Base-by-base conservation (phyloP, 2,888 invertebrate genomes). In the Steromphala cineraria region DNA sequence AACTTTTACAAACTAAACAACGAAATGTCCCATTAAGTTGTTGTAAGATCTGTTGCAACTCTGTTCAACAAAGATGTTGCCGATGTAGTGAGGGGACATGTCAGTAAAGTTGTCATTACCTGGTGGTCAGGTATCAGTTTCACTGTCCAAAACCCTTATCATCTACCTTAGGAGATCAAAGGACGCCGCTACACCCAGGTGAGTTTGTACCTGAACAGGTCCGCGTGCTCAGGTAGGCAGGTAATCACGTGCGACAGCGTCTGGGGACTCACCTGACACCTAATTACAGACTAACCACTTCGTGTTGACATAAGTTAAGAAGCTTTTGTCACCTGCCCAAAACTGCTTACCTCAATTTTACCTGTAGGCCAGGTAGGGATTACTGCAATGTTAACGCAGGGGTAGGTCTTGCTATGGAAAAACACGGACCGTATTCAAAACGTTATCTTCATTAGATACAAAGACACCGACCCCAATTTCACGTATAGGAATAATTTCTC, bases 301-400 rank as follows among this genome's bases (percentile, higher is more conserved):
- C 62, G 28, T 62, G 62, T 62, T 62, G 62, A 62, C 62, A 62
- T 21, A 62, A 62, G 62, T 62, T 62, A 62, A 62, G 62, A 62
- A 24, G 28, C 28, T 8, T 62, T 62, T 62, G 46, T 62, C 62
- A 62, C 62, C 62, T 62, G 62, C 28, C 24, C 24, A 24, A 62
- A 24, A 28, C 28, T 28, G 62, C 62, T 46, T 46, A 15, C 62
- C 62, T 19, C 28, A 28, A 28, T 28, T 17, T 28, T 62, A 62
- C 62, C 62, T 62, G 62, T 62, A 28, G 62, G 62, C 62, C 24
- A 28, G 62, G 28, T 28, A 24, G 62, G 28, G 24, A 24, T 24
- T 24, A 28, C 28, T 62, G 15, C 28, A 62, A 15, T 62, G 62
- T 62, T 62, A 24, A 24, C 28, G 17, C 17, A 28, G 62, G 13